Conservation (phyloP, 2,113 vertebrate species). For the Xenopus borealis region DNA sequence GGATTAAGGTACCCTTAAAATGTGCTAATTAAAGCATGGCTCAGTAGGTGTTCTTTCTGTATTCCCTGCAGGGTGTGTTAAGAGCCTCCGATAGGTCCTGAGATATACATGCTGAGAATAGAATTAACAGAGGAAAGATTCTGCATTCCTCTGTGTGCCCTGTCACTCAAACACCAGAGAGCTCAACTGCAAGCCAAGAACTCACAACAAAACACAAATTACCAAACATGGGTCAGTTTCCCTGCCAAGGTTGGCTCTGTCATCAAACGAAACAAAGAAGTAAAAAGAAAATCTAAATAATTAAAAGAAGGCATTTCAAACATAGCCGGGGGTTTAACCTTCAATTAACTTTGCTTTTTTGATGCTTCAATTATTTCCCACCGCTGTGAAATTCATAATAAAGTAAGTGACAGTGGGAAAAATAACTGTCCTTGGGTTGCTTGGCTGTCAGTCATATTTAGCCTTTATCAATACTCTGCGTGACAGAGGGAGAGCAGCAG, state of each 20-base stretch:
- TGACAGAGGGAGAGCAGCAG: neutral
- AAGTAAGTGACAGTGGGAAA: neutral
- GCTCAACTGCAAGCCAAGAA: slow-evolving; percentile 8
- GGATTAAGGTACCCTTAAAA: neutral
- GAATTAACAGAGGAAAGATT: neutral
- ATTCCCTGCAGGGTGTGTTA: slow-evolving; percentile 15
- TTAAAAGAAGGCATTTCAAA: slow-evolving; percentile 26
- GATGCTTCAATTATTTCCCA: slow-evolving; percentile 33
- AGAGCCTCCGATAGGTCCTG: neutral
- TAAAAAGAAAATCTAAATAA: slow-evolving; percentile 17
- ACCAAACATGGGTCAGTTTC: slow-evolving; percentile 11
- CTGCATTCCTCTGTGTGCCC: neutral
- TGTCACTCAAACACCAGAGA: slow-evolving; percentile 35
- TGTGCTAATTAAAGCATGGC: slow-evolving; percentile 25
- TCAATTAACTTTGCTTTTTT: slow-evolving; percentile 41
- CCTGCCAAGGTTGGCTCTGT: slow-evolving; percentile 7
- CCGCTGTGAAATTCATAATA: slow-evolving; percentile 42
- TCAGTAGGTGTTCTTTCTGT: slow-evolving; percentile 12
- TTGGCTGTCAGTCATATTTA: slow-evolving; percentile 20
- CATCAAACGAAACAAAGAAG: slow-evolving; percentile 6
- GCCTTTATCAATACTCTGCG: slow-evolving; percentile 8
- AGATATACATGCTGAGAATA: slow-evolving; percentile 8
- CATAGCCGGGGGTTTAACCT: slow-evolving; percentile 19
- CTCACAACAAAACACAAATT: slow-evolving; percentile 22
- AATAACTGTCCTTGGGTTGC: slow-evolving; percentile 7